phyloP scores from a whole-genome alignment of 1,140 invertebrate species.

The Tetramorium simillimum region DNA sequence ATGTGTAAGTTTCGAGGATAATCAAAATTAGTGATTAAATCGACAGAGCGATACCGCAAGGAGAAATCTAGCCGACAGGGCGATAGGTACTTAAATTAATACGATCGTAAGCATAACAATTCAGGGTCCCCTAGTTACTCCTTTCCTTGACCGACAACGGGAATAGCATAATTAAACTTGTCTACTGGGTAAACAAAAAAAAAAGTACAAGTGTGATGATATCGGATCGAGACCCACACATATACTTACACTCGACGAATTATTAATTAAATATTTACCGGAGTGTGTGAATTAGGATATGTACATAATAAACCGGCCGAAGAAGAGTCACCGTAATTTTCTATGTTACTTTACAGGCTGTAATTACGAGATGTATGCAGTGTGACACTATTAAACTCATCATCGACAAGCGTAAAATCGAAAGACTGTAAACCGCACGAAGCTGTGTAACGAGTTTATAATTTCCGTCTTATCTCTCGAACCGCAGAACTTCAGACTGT shows the following conservation, averaged over 20 bases:
- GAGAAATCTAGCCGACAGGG: conserved; percentile 25
- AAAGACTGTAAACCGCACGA: conserved; percentile 23
- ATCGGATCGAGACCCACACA: conserved; percentile 40
- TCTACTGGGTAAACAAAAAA: conserved; percentile 68
- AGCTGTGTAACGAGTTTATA: background rate
- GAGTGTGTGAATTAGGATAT: conserved; percentile 22
- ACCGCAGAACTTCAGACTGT: background rate
- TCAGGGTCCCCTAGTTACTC: conserved; percentile 75
- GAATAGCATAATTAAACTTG: conserved; percentile 64
- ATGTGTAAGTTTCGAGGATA: conserved; percentile 53
- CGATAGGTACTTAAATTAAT: conserved; percentile 62
- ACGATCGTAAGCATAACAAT: conserved; percentile 72
- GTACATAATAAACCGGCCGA: conserved; percentile 49
- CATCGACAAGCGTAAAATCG: conserved; percentile 6
- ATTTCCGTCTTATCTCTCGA: conserved; percentile 13
- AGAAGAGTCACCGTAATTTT: conserved; percentile 28
- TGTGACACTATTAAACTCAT: background rate
- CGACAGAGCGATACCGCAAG: conserved; percentile 22
- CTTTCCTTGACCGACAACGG: conserved; percentile 56
- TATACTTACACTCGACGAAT: conserved; percentile 56
- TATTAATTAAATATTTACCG: conserved; percentile 68
- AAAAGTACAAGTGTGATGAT: conserved; percentile 70
- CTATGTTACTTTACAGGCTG: conserved; percentile 21
- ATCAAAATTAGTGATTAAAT: conserved; percentile 73
- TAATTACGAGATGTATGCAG: background rate